A percentile compares a stretch with the other conserved stretches of the same genome.
These are phyloP conservation scores for Drosophila pseudoobscura DNA, from an alignment of 1,140 invertebrate genomes.

Conservation along the genomic window DNA sequence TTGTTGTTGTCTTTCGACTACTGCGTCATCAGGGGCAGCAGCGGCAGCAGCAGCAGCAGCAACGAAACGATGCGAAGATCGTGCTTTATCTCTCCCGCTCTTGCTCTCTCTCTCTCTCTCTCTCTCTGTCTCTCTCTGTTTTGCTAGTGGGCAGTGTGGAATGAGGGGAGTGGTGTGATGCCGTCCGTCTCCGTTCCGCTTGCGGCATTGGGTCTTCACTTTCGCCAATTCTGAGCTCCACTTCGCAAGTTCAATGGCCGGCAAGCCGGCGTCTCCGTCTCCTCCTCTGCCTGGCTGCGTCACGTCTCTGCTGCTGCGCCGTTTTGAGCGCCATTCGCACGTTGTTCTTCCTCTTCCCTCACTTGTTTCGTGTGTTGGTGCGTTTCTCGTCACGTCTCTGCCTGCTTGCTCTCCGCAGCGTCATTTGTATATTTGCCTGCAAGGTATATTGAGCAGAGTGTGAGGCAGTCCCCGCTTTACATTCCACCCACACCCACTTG, in stretches of 20 bases:
- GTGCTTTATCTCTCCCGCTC: conserved; percentile 33
- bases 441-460: no score
- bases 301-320: conserved; percentile 6
- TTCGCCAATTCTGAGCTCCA: conserved; percentile 81
- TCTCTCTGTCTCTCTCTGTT: neutral
- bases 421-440: conserved; percentile 20
- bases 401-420: conserved; percentile 1
- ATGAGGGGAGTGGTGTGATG: no score
- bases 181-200: conserved; percentile 41
- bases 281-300: conserved; percentile 17
- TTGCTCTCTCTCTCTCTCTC: conserved; percentile 2
- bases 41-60: conserved; percentile 16
- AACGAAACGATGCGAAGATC: conserved; percentile 29
- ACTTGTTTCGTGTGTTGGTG: conserved; percentile 14
- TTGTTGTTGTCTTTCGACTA: conserved; percentile 51
- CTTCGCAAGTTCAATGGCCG: conserved; percentile 74
- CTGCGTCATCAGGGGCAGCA: conserved; percentile 64
- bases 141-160: no score
- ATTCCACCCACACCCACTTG: no score
- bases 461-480: neutral
- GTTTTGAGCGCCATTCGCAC: conserved; percentile 72
- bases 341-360: conserved; percentile 40
- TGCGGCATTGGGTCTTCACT: conserved; percentile 80
- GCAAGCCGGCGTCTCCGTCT: conserved; percentile 13
- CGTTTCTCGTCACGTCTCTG: conserved; percentile 24